Evolutionary conservation across 2,797 vertebrate genomes (phyloP).

Genomic region (Potorous gilbertii): DNA sequence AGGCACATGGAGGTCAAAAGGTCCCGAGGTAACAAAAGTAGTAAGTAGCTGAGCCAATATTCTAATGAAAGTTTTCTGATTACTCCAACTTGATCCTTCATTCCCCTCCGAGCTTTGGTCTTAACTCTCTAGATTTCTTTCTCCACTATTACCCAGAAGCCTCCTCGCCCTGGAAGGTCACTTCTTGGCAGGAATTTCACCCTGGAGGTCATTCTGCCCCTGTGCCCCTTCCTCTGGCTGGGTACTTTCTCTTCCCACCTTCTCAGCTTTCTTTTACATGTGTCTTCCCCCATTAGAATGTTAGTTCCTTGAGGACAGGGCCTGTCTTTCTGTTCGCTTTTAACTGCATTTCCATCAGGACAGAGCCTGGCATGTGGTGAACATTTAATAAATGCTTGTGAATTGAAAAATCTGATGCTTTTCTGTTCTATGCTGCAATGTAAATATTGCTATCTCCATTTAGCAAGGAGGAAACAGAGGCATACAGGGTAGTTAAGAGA

Average conservation of each 20-base stretch:
- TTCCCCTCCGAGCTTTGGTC: not conserved
- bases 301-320: not conserved
- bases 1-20: not conserved
- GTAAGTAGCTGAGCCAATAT: not conserved
- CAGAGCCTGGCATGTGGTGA: not conserved
- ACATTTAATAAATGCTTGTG: not conserved
- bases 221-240: not conserved
- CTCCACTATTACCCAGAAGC: not conserved
- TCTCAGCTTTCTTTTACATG: not conserved
- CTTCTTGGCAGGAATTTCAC: not conserved
- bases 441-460: not conserved
- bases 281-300: not conserved
- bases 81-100: not conserved
- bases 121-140: not conserved
- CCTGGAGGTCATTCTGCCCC: not conserved
- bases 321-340: not conserved
- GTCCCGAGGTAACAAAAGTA: not conserved
- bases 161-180: not conserved
- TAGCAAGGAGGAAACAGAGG: not conserved
- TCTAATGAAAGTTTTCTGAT: not conserved
- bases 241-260: not conserved
- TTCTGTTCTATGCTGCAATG: not conserved
- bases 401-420: not conserved
- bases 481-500: not conserved
- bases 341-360: not conserved